These are phyloP conservation scores for Patagioenas fasciata DNA, from an alignment of 2,113 vertebrate species.

Conservation along the genomic window DNA sequence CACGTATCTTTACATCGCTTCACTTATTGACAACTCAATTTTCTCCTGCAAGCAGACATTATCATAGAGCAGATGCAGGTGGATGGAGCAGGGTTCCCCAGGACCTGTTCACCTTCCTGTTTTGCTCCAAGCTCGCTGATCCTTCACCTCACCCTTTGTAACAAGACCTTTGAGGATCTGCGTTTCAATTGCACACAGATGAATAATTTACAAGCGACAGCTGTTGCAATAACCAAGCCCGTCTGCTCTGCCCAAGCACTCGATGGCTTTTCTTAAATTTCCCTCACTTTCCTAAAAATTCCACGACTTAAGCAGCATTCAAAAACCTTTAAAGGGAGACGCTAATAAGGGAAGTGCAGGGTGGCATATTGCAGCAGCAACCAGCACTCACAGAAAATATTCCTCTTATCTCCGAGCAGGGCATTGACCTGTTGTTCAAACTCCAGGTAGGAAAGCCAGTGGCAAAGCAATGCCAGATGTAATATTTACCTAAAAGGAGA, in stretches of 20 bases:
- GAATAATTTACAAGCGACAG: conserved; percentile 43
- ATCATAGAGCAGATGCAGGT: neutral
- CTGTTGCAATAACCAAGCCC: conserved; percentile 4
- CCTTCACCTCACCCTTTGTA: conserved; percentile 30
- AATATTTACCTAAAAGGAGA: conserved; percentile 69
- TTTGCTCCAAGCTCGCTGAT: neutral
- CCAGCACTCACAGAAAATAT: conserved; percentile 22
- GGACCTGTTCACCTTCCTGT: conserved; percentile 7
- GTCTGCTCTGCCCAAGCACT: neutral
- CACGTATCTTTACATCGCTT: neutral
- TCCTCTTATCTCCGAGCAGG: conserved; percentile 41
- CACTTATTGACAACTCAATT: neutral
- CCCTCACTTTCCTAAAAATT: neutral
- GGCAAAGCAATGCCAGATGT: conserved; percentile 51
- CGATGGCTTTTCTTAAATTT: neutral
- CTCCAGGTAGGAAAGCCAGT: conserved; percentile 45
- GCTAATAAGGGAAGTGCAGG: neutral
- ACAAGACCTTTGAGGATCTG: neutral
- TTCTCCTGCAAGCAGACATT: neutral
- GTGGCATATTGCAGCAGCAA: conserved; percentile 12
- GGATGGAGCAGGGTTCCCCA: neutral
- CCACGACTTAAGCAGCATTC: neutral
- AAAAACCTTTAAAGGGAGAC: neutral
- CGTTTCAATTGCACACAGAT: conserved; percentile 13
- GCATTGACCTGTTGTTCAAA: conserved; percentile 59